Evolutionary conservation across 2,888 invertebrate genomes (phyloP), one percentile per base, ranked within the genome.

Genomic region (Macropis europaea): DNA sequence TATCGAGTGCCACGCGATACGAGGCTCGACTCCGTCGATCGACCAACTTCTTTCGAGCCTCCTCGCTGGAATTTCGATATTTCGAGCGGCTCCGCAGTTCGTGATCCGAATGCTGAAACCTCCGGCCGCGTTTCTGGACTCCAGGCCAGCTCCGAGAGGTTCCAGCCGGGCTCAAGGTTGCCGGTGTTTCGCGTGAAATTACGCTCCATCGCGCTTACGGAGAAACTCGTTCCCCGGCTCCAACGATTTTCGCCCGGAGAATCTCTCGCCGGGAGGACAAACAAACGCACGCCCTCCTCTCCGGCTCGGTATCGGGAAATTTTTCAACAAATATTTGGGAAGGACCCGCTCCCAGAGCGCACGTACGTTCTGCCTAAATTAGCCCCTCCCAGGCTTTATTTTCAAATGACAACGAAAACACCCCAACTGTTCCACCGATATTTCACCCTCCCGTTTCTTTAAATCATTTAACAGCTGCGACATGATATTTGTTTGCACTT

Each of bases 131-230:
- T 50, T 67, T 43, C 56, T n/a, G 47, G 34, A 28, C 53, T 38
- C 15, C 13, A 54, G 52, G 52, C 50, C 50, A 45, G 30, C 42
- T 30, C 50, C 61, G 50, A 28, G 36, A 56, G 50, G 60, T 50
- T 50, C 40, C 60, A 60, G 40, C 28, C 11, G 40, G 47, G 57
- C 42, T 34, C 66, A 66, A 66, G 66, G 66, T 66, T 62, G 66
- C 45, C 30, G 53, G 62, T 24, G 61, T 61, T 66, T 66, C 66
- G 66, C 62, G 66, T 45, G 66, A 66, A 66, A 66, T 52, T 62
- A 24, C 62, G 62, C 13, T 60, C 26, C 13, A 15, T 45, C 22
- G 43, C 17, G 34, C n/a, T n/a, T n/a, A 9, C 15, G 24, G 13
- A 67, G 54, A 56, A 56, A 52, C 69, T 67, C 43, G 56, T 67